Evolutionary conservation across 2,113 vertebrate genomes (phyloP).

Genomic region (Tupaia chinensis): DNA sequence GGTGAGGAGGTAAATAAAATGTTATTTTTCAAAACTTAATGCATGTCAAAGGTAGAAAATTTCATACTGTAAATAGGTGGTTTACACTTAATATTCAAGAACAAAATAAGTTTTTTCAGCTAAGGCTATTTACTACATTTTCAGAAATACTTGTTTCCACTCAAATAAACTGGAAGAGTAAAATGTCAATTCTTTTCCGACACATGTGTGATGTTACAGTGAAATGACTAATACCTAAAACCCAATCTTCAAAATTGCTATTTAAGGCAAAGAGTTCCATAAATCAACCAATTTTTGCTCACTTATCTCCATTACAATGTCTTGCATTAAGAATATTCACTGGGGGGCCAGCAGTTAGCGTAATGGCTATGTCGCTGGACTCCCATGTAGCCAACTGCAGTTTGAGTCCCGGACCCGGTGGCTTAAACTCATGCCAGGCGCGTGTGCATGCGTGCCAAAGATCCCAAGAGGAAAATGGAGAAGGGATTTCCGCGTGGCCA

Average conservation of each 20-base stretch:
- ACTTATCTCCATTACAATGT: not conserved
- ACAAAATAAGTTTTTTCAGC: not conserved
- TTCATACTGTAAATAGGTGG: not conserved
- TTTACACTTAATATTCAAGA: not conserved
- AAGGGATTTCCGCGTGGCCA: too few relatives aligned
- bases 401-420: too few relatives aligned
- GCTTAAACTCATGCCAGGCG: too few relatives aligned
- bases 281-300: not conserved
- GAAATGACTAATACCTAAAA: not conserved
- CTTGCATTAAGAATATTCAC: not conserved
- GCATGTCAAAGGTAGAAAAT: slow-evolving; percentile 1
- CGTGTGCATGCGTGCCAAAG: too few relatives aligned
- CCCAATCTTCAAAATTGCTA: not conserved
- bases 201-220: not conserved
- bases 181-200: not conserved
- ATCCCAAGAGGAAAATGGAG: too few relatives aligned
- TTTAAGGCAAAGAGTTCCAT: not conserved
- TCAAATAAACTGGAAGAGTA: not conserved
- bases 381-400: too few relatives aligned
- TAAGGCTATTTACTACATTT: not conserved
- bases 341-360: not conserved
- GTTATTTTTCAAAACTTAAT: slow-evolving; percentile 27
- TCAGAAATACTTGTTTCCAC: not conserved
- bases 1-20: not conserved
- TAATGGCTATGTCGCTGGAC: too few relatives aligned